Base-by-base conservation (phyloP, 2,113 vertebrate genomes). In the Fulmarus glacialis region DNA sequence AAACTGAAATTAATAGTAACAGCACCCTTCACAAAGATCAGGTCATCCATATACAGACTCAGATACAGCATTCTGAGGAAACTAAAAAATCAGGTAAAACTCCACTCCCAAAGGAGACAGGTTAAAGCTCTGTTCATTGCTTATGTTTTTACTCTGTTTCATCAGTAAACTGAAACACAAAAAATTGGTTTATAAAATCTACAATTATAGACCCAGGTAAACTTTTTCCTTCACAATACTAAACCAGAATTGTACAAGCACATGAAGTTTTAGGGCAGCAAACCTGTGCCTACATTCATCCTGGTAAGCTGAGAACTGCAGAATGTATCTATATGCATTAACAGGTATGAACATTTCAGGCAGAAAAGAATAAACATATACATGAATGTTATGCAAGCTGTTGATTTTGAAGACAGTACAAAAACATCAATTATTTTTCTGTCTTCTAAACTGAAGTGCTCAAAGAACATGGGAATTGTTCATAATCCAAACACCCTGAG, bases 381-480 rank as follows among this genome's bases (percentile, higher is more conserved):
- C 0, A 0, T 24, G 14, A 77, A 78, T 15, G 32, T 62, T 89
- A 66, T 3, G 2, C 0, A 1, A 87, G 55, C 8, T 78, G 24
- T 29, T 91, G 38, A 59, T 58, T 70, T 70, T 58, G 26, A 96
- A 82, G 55, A 66, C 27, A 4, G 19, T 22, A 84, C 9, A 67
- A 58, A 88, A 82, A 30, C 34, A 62, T 42, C 6, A 19, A 45
- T 78, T 84, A 42, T 55, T 89, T 93, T 85, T 75, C 32, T 78
- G 20, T 62, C 15, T 89, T 93, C 60, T 72, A 56, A 95, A 71
- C 29, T 21, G 23, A 82, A 64, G 30, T 50, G 18, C 29, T 82
- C 42, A 45, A 87, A 83, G 60, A 75, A 68, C 16, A n/a, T 19
- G 20, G 89, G 23, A 71, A 45, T 38, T 74, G 3, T 30, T 78